These are phyloP conservation scores for Corynorhinus townsendii DNA, from an alignment of 2,113 vertebrate genomes.

Conservation along the genomic window DNA sequence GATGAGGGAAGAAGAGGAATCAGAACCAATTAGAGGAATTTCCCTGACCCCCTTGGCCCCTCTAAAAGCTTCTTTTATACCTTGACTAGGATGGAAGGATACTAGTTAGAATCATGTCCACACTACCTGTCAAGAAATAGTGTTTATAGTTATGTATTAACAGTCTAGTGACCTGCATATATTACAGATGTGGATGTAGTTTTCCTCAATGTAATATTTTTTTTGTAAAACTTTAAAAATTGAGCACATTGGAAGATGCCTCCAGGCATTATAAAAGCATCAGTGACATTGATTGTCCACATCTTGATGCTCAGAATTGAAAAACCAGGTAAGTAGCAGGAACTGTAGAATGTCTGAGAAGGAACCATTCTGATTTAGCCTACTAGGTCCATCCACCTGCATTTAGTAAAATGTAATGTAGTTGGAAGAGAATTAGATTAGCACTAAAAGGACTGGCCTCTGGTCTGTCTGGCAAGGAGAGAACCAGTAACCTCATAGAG, in stretches of 20 bases:
- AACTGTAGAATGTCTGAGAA: background rate
- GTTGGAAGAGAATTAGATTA: background rate
- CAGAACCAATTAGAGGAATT: background rate
- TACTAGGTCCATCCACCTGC: background rate
- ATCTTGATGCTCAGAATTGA: background rate
- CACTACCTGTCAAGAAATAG: background rate
- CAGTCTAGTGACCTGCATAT: background rate
- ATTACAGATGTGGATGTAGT: background rate
- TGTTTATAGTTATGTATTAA: background rate
- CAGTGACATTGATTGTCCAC: background rate
- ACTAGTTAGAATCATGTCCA: background rate
- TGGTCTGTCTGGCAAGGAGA: background rate
- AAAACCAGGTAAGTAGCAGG: background rate
- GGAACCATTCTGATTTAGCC: background rate
- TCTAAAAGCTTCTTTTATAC: background rate
- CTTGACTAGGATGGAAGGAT: background rate
- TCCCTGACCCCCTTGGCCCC: background rate
- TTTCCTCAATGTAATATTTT: background rate
- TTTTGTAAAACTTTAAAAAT: background rate
- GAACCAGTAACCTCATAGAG: background rate
- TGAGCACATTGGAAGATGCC: background rate
- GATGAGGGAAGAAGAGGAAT: background rate
- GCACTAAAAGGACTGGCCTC: background rate
- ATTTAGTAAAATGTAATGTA: background rate
- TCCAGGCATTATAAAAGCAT: background rate